These are phyloP conservation scores for Globodera ellingtonae DNA, from an alignment of 1,140 invertebrate species.

Conservation along the genomic window DNA sequence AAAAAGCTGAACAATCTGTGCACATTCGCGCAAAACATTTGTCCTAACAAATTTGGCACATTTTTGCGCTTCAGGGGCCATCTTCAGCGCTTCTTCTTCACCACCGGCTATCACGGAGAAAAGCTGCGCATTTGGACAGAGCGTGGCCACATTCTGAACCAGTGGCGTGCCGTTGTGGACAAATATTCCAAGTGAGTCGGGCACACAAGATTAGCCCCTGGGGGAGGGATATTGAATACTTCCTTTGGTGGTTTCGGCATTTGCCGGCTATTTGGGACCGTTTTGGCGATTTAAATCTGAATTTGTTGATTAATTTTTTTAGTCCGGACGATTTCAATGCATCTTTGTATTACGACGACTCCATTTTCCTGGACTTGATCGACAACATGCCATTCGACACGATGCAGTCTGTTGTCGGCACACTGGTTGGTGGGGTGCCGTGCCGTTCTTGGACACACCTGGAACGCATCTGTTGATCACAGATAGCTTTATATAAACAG, in stretches of 20 bases:
- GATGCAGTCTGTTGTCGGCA: slow-evolving; percentile 62
- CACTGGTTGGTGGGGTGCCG: slow-evolving; percentile 31
- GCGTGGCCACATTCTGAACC: slow-evolving; percentile 59
- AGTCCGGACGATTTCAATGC: slow-evolving; percentile 57
- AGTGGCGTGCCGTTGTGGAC: slow-evolving; percentile 58
- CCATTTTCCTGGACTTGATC: slow-evolving; percentile 66
- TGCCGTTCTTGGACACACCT: no score
- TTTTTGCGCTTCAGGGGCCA: slow-evolving; percentile 40
- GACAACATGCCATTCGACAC: slow-evolving; percentile 67
- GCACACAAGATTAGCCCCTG: slow-evolving; percentile 4
- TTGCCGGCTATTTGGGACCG: no score
- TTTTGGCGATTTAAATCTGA: no score
- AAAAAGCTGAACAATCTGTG: neutral
- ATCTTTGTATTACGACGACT: slow-evolving; percentile 62
- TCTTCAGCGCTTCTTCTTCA: slow-evolving; percentile 64
- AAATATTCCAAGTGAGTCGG: slow-evolving; percentile 52
- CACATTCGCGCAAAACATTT: no score
- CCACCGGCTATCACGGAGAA: slow-evolving; percentile 63
- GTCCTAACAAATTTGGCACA: neutral
- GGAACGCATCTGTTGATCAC: no score
- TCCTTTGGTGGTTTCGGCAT: no score
- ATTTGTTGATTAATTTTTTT: slow-evolving; percentile 25
- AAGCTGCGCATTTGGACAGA: slow-evolving; percentile 57
- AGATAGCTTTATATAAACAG: no score
- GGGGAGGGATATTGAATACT: no score